Evolutionary conservation across 2,888 invertebrate genomes (phyloP).

Genomic region (Lacanobia wlatinum): DNA sequence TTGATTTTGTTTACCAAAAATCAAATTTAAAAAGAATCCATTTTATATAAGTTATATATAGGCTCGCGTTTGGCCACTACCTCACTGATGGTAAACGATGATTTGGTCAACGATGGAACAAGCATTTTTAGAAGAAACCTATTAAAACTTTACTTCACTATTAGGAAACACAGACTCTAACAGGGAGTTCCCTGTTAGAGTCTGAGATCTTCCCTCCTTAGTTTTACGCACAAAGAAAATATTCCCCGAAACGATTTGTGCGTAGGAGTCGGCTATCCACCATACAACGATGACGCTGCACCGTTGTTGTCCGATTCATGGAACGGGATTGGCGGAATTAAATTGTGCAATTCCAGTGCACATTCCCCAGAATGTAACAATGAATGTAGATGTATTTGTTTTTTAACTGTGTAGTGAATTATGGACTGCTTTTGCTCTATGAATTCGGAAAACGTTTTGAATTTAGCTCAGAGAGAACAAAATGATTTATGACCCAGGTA

Average conservation of each 20-base stretch:
- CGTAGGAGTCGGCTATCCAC: no score
- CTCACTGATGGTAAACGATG: not conserved
- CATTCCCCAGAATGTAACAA: not conserved
- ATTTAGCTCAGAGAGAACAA: slow-evolving; percentile 38
- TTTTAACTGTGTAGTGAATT: not conserved
- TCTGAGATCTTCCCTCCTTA: no score
- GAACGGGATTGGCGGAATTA: not conserved
- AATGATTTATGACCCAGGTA: slow-evolving; percentile 55
- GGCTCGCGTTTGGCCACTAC: no score
- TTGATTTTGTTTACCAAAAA: not conserved
- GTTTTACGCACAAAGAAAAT: not conserved
- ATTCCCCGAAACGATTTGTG: not conserved
- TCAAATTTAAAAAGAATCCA: slow-evolving; percentile 7
- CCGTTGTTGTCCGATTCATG: not conserved
- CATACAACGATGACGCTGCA: not conserved
- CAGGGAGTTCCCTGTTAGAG: not conserved
- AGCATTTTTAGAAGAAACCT: not conserved
- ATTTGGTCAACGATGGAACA: not conserved
- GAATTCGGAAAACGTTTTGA: slow-evolving; percentile 48
- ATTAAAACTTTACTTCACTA: not conserved
- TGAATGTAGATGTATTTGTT: not conserved
- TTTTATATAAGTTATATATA: not conserved
- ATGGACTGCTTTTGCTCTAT: slow-evolving; percentile 26
- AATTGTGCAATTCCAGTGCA: not conserved
- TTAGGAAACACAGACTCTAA: not conserved